Evolutionary conservation across 2,113 vertebrate species (phyloP), one percentile per base, ranked within the genome.

Genomic region (Pomatostomus ruficeps): DNA sequence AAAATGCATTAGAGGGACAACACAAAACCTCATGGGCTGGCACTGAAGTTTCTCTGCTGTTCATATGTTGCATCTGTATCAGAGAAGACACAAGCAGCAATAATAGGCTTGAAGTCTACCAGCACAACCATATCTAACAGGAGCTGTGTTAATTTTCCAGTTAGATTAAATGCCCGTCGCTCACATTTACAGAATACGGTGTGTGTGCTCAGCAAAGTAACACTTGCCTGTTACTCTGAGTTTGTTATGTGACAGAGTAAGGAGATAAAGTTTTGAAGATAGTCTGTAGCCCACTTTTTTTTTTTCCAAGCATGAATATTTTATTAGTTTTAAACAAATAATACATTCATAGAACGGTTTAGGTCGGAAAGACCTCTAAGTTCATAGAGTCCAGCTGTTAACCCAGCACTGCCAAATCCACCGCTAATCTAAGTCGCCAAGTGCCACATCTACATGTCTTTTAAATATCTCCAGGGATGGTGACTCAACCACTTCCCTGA

Each of bases 291-390:
- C 2, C 17, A 7, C 28, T 59, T 63, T 33, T 23, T 29, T 6
- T 48, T 63, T 74, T 31, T 45, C 1, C 14, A 59, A 51, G 16
- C 23, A 31, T 62, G 24, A 63, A 46, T 91, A 72, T 90, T 96
- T 76, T 54, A 61, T 82, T 89, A 28, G 5, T 89, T 91, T 93
- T 76, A 73, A 93, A 71, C 12, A 88, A 95, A 57, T 28, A 15
- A 21, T 19, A 14, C 38, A 52, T 48, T 73, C 12, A 28, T 20
- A 22, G 54, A 48, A 36, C 48, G 67, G 25, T 61, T 67, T 61
- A 36, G 31, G 5, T 73, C 21, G 31, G 40, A 85, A 73, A 61
- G 35, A n/a, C 8, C 13, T 61, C 40, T 61, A 67, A 59, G 61
- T 48, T 55, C 22, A 36, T 9, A 2, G 3, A 42, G 46, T 14